A percentile compares a stretch with the other conserved stretches of the same genome.
Conservation (phyloP, 2,888 invertebrate genomes). For the Anarsia innoxiella region DNA sequence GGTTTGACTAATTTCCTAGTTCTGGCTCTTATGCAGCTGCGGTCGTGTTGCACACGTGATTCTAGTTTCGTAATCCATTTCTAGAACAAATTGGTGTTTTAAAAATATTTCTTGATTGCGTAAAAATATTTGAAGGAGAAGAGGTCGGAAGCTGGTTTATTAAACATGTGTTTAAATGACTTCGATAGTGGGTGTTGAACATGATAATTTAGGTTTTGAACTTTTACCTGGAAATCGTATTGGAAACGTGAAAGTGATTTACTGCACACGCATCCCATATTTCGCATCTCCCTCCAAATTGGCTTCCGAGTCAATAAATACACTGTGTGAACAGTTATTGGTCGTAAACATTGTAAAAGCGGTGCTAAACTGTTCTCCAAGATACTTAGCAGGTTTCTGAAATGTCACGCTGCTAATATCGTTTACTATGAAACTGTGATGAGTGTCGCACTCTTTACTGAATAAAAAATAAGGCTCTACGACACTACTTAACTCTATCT, state of each 20-base stretch:
- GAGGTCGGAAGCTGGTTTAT: too few species aligned
- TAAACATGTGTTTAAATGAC: too few species aligned
- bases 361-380: slow-evolving; percentile 18
- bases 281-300: slow-evolving; percentile 34
- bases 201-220: slow-evolving; percentile 3
- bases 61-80: slow-evolving; percentile 44
- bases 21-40: slow-evolving; percentile 46
- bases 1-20: slow-evolving; percentile 48
- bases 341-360: slow-evolving; percentile 37
- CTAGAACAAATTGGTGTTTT: slow-evolving; percentile 36
- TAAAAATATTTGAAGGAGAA: too few species aligned
- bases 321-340: slow-evolving; percentile 49
- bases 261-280: slow-evolving; percentile 28
- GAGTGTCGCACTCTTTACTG: too few species aligned
- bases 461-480: too few species aligned
- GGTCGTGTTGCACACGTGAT: slow-evolving; percentile 43
- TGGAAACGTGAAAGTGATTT: slow-evolving; percentile 41
- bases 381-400: slow-evolving; percentile 4
- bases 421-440: too few species aligned
- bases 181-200: too few species aligned
- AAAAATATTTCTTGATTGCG: neutral
- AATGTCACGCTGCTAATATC: too few species aligned
- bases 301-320: slow-evolving; percentile 43
- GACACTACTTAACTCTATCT: too few species aligned
- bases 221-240: slow-evolving; percentile 3